Base-by-base conservation (phyloP, 2,888 invertebrate genomes). In the Brachypterus glaber region DNA sequence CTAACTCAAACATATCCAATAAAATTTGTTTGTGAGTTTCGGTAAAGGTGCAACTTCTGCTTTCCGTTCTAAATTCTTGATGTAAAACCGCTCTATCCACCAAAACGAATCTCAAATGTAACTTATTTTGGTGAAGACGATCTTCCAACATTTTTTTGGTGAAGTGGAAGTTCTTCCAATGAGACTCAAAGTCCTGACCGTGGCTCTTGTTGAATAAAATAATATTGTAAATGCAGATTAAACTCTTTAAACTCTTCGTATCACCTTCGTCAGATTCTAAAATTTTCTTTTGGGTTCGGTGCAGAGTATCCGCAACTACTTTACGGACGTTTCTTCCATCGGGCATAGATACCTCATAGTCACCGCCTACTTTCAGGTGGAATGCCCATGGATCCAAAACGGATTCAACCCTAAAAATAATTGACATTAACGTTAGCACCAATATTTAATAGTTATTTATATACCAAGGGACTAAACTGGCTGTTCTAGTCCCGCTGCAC, bases 261-360 rank as follows among this genome's bases (percentile, higher is more conserved):
- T 91, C 87, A 53, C 90, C 89, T 47, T 84, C 82, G 43, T 76
- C 74, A 35, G 73, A 70, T 4, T 66, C 61, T 37, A 86, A 62
- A 62, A 90, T 69, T 51, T 75, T 72, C 34, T 67, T 71, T 61
- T 82, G 81, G 7, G 86, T 67, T 2, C 69, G 66, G 30, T 74
- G 68, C 54, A 87, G 66, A 1, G 77, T 62, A 15, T 72, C 65
- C 0, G 74, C 74, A 2, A 88, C 61, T 2, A 68, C 68, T 44
- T 70, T 69, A 30, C 86, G 74, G 9, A 85, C 71, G 57, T 88
- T 87, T 39, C 72, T 66, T 0, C 84, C 86, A 56, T 81, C 76
- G 1, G 75, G 72, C 67, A 82, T 69, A 13, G 53, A 55, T 0
- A 64, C 53, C 11, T 30, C 37, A 40, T 54, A 47, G 8, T 60